Conservation (phyloP, 2,888 invertebrate genomes). For the Cephus nigrinus region DNA sequence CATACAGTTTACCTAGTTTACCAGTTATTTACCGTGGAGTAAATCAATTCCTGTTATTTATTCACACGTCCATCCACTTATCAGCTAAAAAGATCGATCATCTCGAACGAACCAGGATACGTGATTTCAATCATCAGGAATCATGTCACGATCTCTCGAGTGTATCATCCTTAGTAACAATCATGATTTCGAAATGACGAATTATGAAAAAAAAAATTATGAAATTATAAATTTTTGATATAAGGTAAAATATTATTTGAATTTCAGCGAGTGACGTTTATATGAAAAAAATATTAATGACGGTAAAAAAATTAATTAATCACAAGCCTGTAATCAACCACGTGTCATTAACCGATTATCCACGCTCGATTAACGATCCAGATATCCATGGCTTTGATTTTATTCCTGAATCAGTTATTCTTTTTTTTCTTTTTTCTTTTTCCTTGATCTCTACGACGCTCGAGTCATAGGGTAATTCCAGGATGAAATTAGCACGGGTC, state of each 20-base stretch:
- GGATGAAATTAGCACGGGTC: not conserved
- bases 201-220: not conserved
- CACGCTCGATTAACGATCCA: not conserved
- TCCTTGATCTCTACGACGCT: not conserved
- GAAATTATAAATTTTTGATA: not conserved
- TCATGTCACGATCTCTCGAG: not conserved
- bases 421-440: not conserved
- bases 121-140: not conserved
- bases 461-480: not conserved
- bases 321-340: not conserved
- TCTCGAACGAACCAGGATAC: constrained; percentile 35
- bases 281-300: not conserved
- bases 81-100: constrained; percentile 28
- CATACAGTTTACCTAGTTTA: constrained; percentile 22
- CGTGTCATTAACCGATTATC: not conserved
- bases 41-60: not conserved
- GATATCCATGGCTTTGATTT: not conserved
- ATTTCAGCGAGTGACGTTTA: not conserved
- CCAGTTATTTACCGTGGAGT: constrained; percentile 3
- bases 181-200: not conserved
- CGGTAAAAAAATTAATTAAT: not conserved
- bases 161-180: constrained; percentile 1
- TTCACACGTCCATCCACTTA: not conserved
- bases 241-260: not conserved
- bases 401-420: not conserved